These are phyloP conservation scores for Gambusia holbrooki DNA, from an alignment of 2,113 vertebrate genomes.

Conservation along the genomic window DNA sequence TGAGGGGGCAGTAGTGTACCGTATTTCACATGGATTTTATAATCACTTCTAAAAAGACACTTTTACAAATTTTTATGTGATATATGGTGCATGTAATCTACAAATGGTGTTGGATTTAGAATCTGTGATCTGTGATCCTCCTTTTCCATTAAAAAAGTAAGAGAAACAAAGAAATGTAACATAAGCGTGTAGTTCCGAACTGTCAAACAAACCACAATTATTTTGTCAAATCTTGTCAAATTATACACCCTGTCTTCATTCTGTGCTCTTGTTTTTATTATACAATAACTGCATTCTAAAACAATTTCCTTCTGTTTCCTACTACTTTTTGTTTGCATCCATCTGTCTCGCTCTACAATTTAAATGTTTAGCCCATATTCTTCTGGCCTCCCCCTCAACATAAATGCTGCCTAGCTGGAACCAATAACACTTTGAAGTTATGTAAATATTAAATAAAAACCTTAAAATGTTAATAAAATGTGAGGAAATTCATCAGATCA, in stretches of 20 bases:
- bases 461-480: conserved; percentile 3
- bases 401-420: not conserved
- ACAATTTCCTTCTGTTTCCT: not conserved
- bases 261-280: not conserved
- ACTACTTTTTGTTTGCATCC: not conserved
- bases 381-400: not conserved
- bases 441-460: conserved; percentile 2
- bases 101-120: no score
- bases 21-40: not conserved
- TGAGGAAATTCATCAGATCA: not conserved
- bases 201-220: not conserved
- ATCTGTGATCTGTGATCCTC: no score
- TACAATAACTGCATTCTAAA: not conserved
- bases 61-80: no score
- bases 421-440: not conserved
- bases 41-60: no score
- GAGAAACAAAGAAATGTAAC: not conserved
- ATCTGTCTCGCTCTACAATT: conserved; percentile 3
- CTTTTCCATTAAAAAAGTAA: no score
- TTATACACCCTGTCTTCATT: not conserved
- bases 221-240: not conserved
- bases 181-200: no score
- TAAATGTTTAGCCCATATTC: not conserved
- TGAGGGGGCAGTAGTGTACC: conserved; percentile 47
- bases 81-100: no score